phyloP scores from a whole-genome alignment of 2,797 vertebrate genomes.

The Paguma larvata region DNA sequence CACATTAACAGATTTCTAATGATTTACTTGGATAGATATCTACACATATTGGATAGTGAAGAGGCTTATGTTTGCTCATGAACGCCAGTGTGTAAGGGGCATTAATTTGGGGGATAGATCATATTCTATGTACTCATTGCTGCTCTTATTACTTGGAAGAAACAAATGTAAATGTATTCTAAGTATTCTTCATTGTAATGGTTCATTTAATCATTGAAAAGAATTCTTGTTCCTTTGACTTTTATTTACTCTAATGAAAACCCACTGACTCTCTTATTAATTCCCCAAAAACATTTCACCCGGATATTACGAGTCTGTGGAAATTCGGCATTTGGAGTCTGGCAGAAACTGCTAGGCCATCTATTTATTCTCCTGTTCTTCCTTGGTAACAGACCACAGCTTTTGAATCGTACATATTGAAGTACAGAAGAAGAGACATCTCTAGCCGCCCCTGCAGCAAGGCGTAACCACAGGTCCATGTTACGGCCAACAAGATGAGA shows the following conservation, averaged over 20 bases:
- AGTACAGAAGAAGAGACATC: not conserved
- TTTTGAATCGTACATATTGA: not conserved
- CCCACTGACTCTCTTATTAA: not conserved
- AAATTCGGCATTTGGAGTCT: not conserved
- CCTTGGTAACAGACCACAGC: not conserved
- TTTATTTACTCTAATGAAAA: constrained; percentile 41
- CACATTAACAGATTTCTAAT: not conserved
- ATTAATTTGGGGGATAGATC: not conserved
- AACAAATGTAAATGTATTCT: not conserved
- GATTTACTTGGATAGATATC: not conserved
- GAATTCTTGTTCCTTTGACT: not conserved
- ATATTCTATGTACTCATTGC: not conserved
- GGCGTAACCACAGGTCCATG: not conserved
- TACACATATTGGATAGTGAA: not conserved
- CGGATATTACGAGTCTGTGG: not conserved
- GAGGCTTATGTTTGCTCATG: not conserved
- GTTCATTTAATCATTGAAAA: constrained; percentile 36
- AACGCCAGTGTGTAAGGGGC: not conserved
- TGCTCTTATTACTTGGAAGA: not conserved
- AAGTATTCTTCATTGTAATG: constrained; percentile 17
- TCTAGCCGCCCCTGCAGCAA: no score
- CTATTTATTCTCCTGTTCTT: not conserved
- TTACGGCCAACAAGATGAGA: not conserved
- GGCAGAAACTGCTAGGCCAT: not conserved
- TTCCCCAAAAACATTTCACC: not conserved